Evolutionary conservation across 2,888 invertebrate species (phyloP).

Genomic region (Crocallis elinguaria): DNA sequence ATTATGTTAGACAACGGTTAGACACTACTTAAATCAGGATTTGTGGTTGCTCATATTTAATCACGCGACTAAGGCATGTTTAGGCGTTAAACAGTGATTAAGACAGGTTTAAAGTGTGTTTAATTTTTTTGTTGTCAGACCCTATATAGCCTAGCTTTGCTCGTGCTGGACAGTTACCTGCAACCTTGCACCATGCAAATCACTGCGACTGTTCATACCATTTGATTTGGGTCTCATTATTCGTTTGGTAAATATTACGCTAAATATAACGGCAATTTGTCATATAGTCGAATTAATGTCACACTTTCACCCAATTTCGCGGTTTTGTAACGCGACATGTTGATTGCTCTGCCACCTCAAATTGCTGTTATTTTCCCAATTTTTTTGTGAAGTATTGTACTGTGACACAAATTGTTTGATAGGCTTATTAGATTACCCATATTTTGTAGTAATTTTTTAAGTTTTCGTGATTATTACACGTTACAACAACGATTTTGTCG

Average conservation of each 20-base stretch:
- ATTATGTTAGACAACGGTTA: too few relatives aligned
- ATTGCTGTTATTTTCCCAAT: constrained; percentile 55
- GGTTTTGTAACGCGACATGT: constrained; percentile 68
- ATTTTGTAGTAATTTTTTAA: background rate
- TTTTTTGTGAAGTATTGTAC: constrained; percentile 3
- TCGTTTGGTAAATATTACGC: constrained; percentile 49
- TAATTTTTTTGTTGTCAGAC: too few relatives aligned
- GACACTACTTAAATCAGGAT: too few relatives aligned
- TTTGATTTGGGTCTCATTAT: constrained; percentile 56
- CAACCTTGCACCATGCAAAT: constrained; percentile 66
- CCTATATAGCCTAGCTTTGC: background rate
- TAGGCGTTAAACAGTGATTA: too few relatives aligned
- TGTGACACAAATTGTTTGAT: constrained; percentile 9
- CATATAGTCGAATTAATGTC: constrained; percentile 72
- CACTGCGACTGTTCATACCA: constrained; percentile 55
- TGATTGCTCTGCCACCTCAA: constrained; percentile 54
- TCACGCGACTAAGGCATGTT: too few relatives aligned
- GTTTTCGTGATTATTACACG: background rate
- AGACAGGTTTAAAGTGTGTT: too few relatives aligned
- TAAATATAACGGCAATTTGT: constrained; percentile 74
- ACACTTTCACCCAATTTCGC: constrained; percentile 79
- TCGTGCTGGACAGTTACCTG: background rate
- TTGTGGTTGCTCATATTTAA: too few relatives aligned
- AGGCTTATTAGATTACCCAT: background rate
- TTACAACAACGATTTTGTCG: too few relatives aligned